These are phyloP conservation scores for Onychostruthus taczanowskii DNA, from an alignment of 2,113 vertebrate species.

Conservation along the genomic window DNA sequence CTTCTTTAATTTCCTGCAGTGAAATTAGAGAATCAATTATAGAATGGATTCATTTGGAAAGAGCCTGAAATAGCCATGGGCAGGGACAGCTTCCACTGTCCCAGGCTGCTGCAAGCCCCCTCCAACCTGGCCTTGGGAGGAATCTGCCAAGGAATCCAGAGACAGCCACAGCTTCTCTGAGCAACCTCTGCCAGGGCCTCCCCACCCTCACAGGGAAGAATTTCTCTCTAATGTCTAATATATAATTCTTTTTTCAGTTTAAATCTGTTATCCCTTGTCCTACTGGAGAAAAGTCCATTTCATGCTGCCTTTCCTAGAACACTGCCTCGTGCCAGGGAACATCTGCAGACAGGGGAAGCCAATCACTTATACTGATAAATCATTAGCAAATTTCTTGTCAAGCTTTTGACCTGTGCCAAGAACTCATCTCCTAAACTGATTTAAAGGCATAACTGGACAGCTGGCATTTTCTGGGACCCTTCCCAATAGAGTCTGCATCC, in stretches of 20 bases:
- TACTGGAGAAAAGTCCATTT: neutral
- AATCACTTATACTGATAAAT: neutral
- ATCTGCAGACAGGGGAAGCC: neutral
- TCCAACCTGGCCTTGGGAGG: neutral
- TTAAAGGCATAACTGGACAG: slow-evolving; percentile 8
- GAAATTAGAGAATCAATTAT: neutral
- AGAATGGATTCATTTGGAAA: neutral
- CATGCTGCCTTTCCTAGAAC: neutral
- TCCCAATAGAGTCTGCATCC: neutral
- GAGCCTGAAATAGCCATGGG: neutral
- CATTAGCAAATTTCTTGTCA: neutral
- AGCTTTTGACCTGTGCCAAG: neutral
- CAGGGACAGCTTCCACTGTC: neutral
- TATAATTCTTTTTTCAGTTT: neutral
- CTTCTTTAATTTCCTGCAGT: neutral
- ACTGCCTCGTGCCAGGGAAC: neutral
- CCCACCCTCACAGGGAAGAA: neutral
- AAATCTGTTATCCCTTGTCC: neutral
- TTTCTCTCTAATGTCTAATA: neutral
- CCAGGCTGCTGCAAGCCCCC: fast-evolving
- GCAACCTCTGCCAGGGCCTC: neutral
- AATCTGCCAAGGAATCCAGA: neutral
- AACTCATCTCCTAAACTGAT: neutral
- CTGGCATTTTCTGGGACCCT: slow-evolving; percentile 38
- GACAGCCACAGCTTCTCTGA: neutral